Conservation (phyloP, 1,140 invertebrate species). For the Nasonia longicornis region DNA sequence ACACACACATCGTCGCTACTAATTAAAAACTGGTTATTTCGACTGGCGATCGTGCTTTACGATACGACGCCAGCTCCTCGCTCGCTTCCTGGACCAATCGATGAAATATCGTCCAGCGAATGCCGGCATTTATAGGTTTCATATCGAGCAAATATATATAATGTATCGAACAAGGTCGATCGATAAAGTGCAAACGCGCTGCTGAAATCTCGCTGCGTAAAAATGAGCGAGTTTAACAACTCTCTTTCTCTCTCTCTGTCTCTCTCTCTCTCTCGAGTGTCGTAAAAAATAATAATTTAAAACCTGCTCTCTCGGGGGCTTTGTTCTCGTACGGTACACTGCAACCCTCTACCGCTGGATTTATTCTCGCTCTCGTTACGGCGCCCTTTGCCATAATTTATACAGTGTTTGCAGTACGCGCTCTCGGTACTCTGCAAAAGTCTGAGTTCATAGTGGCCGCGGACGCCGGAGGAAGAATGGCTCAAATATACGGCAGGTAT, state of each 20-base stretch:
- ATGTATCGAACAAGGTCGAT: background rate
- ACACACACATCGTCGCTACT: background rate
- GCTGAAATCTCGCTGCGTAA: background rate
- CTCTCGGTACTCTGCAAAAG: slow-evolving; percentile 23
- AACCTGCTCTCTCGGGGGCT: slow-evolving; percentile 23
- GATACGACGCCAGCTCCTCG: background rate
- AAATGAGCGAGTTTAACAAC: background rate
- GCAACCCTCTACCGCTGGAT: slow-evolving; percentile 3
- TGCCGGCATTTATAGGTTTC: background rate
- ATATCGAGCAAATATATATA: background rate
- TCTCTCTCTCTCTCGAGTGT: background rate
- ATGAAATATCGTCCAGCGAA: background rate
- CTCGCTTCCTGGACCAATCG: background rate
- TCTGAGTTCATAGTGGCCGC: background rate
- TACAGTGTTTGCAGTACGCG: background rate
- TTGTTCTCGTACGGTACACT: background rate
- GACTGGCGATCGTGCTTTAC: background rate
- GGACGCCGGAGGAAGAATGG: slow-evolving; percentile 35
- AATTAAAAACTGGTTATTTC: slow-evolving; percentile 4
- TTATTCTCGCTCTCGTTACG: slow-evolving; percentile 41
- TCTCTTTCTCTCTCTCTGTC: background rate
- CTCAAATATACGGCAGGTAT: slow-evolving; percentile 32
- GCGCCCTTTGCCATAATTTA: slow-evolving; percentile 31
- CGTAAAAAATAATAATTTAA: slow-evolving; percentile 32
- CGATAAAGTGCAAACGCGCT: background rate